A percentile compares a stretch with the other conserved stretches of the same genome.
These are phyloP conservation scores for Sisyra terminalis DNA, from an alignment of 2,888 invertebrate genomes.

Conservation along the genomic window DNA sequence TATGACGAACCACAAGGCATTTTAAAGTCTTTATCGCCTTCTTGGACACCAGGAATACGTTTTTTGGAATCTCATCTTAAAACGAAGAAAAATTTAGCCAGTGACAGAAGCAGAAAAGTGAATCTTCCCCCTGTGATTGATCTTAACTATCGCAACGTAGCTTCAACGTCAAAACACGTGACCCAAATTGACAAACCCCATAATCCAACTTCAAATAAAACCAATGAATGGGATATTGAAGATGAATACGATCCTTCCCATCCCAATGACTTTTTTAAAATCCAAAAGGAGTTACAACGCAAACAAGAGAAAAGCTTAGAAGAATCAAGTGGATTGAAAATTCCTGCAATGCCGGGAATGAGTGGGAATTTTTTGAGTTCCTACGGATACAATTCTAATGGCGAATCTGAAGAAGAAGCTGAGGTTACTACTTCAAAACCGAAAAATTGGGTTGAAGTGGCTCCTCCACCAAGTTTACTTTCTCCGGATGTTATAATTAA, in stretches of 20 bases:
- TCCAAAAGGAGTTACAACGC: not conserved
- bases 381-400: conserved; percentile 3
- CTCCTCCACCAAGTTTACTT: conserved; percentile 2
- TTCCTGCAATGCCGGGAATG: not conserved
- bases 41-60: not conserved
- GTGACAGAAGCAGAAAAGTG: not conserved
- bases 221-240: conserved; percentile 1
- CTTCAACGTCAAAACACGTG: not conserved
- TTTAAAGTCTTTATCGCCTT: not conserved
- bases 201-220: not conserved
- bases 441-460: conserved; percentile 2
- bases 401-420: not conserved
- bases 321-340: not conserved
- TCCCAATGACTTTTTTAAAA: conserved; percentile 1
- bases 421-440: not conserved
- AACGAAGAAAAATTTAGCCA: not conserved
- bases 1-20: conserved; percentile 1
- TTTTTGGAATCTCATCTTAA: conserved; percentile 2
- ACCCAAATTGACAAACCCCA: not conserved
- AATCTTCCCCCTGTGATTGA: not conserved
- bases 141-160: not conserved
- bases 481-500: not conserved
- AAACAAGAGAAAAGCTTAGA: not conserved
- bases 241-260: conserved; percentile 3
- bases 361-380: not conserved